Evolutionary conservation across 53 echinoderm and acorn worm genomes (phyloP).

Genomic region (Paracentrotus lividus): DNA sequence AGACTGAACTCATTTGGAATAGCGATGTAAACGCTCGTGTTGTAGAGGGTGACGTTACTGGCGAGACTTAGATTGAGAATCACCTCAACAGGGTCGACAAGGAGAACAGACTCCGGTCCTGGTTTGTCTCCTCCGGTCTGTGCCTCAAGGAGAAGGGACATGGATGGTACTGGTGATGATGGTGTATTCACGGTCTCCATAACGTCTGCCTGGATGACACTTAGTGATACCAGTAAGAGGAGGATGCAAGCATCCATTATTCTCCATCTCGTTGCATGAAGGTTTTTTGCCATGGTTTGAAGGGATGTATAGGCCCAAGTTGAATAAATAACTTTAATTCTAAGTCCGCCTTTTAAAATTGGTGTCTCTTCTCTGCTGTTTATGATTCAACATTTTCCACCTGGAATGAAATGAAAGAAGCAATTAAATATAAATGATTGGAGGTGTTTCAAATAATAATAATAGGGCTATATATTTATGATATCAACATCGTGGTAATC

Average conservation of each 20-base stretch:
- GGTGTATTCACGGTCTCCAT: not conserved
- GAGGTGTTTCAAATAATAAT: too few species aligned
- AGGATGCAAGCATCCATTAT: not conserved
- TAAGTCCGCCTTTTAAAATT: not conserved
- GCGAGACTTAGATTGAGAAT: constrained; percentile 4
- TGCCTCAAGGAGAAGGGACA: constrained; percentile 49
- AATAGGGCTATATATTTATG: too few species aligned
- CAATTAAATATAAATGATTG: too few species aligned
- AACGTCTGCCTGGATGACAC: not conserved
- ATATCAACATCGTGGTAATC: too few species aligned
- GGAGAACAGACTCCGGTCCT: constrained; percentile 20
- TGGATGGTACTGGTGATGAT: constrained; percentile 37
- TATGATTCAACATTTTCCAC: not conserved
- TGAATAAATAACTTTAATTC: not conserved
- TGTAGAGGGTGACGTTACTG: constrained; percentile 37
- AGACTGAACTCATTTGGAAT: constrained; percentile 31
- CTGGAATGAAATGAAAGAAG: too few species aligned
- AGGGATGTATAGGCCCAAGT: not conserved
- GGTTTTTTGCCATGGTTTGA: constrained; percentile 3
- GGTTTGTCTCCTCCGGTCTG: not conserved
- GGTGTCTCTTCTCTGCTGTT: not conserved
- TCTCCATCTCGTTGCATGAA: not conserved
- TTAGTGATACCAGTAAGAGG: constrained; percentile 9
- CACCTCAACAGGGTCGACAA: not conserved
- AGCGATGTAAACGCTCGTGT: not conserved